A percentile compares a stretch with the other conserved stretches of the same genome.
phyloP scores from a whole-genome alignment of 2,888 invertebrate genomes.

The Dynastes hyllus region DNA sequence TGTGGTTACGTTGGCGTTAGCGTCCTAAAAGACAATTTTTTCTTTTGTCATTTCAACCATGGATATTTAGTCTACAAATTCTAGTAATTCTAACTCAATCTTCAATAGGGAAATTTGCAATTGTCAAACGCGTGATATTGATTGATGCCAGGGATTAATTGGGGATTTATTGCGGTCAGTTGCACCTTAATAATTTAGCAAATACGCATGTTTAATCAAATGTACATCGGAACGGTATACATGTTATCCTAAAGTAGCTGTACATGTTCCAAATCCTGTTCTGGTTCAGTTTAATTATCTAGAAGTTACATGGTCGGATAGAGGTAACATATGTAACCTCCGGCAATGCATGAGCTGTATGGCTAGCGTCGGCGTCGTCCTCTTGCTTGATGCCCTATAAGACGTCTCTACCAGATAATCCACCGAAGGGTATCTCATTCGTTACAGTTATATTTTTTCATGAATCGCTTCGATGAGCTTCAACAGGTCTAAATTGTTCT shows the following conservation, averaged over 20 bases:
- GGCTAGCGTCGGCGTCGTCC: slow-evolving; percentile 48
- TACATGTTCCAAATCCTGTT: slow-evolving; percentile 51
- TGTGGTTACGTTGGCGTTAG: too few relatives aligned
- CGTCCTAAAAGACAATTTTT: background rate
- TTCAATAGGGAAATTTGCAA: too few relatives aligned
- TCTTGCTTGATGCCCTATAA: slow-evolving; percentile 53
- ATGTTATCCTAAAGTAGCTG: slow-evolving; percentile 55
- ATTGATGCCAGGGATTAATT: slow-evolving; percentile 57
- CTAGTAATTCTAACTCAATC: too few relatives aligned
- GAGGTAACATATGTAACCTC: slow-evolving; percentile 60
- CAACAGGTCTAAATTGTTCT: slow-evolving; percentile 41
- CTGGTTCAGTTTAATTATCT: slow-evolving; percentile 48
- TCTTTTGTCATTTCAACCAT: background rate
- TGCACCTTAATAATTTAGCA: slow-evolving; percentile 59
- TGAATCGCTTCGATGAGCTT: slow-evolving; percentile 58
- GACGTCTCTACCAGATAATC: slow-evolving; percentile 60
- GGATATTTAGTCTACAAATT: background rate
- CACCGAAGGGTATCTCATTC: slow-evolving; percentile 58
- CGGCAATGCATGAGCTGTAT: slow-evolving; percentile 47
- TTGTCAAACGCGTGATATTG: slow-evolving; percentile 49
- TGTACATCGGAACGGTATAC: slow-evolving; percentile 51
- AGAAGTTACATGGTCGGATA: slow-evolving; percentile 56
- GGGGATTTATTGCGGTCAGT: slow-evolving; percentile 56
- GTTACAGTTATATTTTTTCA: slow-evolving; percentile 56
- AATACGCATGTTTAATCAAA: slow-evolving; percentile 56